A percentile compares a stretch with the other conserved stretches of the same genome.
These are phyloP conservation scores for Acanthis flammea DNA, from an alignment of 2,797 vertebrate genomes.

Conservation along the genomic window DNA sequence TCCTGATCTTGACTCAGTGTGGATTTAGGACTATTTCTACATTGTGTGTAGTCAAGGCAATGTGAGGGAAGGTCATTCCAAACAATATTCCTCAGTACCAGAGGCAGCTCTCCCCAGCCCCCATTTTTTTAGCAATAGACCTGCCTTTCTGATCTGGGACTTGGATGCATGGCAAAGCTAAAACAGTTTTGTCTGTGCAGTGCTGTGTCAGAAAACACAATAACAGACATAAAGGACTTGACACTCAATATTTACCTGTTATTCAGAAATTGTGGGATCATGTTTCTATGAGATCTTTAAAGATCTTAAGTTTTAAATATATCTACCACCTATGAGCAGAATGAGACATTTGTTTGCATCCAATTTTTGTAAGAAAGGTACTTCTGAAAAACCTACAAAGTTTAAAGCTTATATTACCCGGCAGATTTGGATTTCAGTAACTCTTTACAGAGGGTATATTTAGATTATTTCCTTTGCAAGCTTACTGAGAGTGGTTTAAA, in stretches of 20 bases:
- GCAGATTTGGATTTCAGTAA: background rate
- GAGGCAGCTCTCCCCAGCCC: fast-evolving
- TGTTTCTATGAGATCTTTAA: background rate
- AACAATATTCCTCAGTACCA: background rate
- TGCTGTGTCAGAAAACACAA: background rate
- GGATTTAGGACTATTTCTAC: background rate
- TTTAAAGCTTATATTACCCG: background rate
- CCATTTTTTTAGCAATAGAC: background rate
- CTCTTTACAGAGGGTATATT: background rate
- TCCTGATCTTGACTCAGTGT: background rate
- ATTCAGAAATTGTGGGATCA: background rate
- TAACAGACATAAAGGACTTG: background rate
- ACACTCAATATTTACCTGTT: background rate
- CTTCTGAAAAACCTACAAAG: background rate
- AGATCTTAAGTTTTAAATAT: background rate
- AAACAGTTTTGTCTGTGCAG: background rate
- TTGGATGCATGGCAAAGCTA: background rate
- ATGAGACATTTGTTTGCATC: background rate
- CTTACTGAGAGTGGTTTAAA: background rate
- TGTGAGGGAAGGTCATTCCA: background rate
- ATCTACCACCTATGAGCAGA: background rate
- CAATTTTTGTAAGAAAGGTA: background rate
- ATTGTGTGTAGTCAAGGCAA: background rate
- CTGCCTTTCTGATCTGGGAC: background rate
- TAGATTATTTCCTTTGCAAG: background rate